phyloP scores from a whole-genome alignment of 2,113 vertebrate genomes.

The Crotophaga sulcirostris region DNA sequence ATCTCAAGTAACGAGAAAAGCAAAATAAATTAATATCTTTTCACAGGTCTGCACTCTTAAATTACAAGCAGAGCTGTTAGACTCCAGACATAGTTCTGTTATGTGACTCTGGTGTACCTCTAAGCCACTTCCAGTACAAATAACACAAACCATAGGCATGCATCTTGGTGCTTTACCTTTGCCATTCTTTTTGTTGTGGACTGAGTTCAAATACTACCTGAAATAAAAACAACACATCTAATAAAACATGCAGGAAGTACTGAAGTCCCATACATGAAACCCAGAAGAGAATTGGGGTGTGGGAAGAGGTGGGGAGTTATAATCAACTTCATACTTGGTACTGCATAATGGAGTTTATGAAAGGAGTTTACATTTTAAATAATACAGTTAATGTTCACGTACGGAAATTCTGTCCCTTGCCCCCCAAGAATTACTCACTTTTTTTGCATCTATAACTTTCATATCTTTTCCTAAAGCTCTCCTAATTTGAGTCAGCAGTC shows the following conservation, averaged over 20 bases:
- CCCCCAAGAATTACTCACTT: background rate
- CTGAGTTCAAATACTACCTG: constrained; percentile 94
- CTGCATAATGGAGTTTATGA: background rate
- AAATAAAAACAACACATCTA: constrained; percentile 47
- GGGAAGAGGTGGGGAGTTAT: background rate
- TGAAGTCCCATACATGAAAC: background rate
- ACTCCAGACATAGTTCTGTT: background rate
- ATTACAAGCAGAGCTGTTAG: background rate
- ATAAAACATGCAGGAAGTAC: background rate
- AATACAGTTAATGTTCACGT: background rate
- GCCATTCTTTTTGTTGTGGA: constrained; percentile 89
- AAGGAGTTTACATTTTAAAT: background rate
- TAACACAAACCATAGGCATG: background rate
- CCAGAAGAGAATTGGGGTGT: background rate
- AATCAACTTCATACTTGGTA: background rate
- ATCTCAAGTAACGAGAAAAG: background rate
- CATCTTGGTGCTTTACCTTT: constrained; percentile 80
- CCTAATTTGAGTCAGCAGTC: background rate
- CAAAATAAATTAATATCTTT: background rate
- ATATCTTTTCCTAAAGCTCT: background rate
- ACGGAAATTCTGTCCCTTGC: background rate
- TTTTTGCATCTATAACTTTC: background rate
- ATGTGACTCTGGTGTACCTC: background rate
- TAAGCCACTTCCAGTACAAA: background rate
- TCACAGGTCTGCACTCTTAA: background rate